These are phyloP conservation scores for Eurosta solidaginis DNA, from an alignment of 1,140 invertebrate species.

Conservation along the genomic window DNA sequence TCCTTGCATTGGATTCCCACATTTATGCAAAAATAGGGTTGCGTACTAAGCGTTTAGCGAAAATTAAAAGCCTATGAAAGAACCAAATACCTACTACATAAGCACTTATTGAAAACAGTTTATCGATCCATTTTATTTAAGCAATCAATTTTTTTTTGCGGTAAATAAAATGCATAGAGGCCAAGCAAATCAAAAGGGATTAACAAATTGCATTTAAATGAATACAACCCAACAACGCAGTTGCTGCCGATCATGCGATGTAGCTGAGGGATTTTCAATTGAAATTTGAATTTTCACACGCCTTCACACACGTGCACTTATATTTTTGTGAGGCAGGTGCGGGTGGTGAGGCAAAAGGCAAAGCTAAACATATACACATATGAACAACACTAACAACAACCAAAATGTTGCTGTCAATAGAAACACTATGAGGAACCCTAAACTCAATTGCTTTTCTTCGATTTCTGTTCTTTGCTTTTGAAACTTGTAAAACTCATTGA, in stretches of 20 bases:
- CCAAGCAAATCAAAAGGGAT: no score
- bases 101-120: no score
- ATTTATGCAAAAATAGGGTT: background rate
- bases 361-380: no score
- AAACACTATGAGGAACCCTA: background rate
- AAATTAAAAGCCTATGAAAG: background rate
- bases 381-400: background rate
- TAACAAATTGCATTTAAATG: constrained; percentile 24
- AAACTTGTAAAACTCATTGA: background rate
- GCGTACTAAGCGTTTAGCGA: background rate
- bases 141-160: no score
- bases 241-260: constrained; percentile 5
- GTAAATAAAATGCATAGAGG: background rate
- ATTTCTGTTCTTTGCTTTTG: background rate
- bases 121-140: no score
- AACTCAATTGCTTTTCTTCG: background rate
- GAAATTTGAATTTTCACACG: constrained; percentile 24
- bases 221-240: no score
- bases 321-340: background rate
- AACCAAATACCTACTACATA: no score
- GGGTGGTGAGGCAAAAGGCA: background rate
- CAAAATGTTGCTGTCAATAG: background rate
- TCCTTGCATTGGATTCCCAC: constrained; percentile 11
- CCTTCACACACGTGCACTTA: background rate
- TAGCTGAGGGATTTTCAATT: constrained; percentile 13